phyloP scores from a whole-genome alignment of 2,797 vertebrate species.

The Phataginus tricuspis region DNA sequence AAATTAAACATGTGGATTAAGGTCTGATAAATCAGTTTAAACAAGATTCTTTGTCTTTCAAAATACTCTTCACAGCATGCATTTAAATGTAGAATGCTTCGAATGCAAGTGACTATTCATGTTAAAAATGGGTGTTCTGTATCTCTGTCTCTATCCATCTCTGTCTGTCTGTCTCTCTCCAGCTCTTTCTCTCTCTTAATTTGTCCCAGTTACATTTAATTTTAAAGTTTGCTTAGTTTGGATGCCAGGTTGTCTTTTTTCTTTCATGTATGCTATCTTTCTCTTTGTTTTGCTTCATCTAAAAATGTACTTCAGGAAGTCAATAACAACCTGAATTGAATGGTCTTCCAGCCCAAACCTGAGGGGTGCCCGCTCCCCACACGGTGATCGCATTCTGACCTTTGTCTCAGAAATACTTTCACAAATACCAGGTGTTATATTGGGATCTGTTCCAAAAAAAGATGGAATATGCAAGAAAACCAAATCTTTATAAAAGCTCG shows the following conservation, averaged over 20 bases:
- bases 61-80: not conserved
- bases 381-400: rapidly evolving
- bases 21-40: not conserved
- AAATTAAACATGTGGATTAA: not conserved
- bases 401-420: not conserved
- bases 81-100: not conserved
- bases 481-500: not conserved
- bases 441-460: not conserved
- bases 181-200: not conserved
- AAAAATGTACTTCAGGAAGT: not conserved
- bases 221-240: not conserved
- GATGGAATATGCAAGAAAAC: not conserved
- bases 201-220: not conserved
- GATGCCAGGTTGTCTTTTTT: not conserved
- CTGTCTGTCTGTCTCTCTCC: not conserved
- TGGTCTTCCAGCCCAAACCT: not conserved
- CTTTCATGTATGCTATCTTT: not conserved
- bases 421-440: rapidly evolving
- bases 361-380: rapidly evolving
- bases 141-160: not conserved
- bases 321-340: not conserved
- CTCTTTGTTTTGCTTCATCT: not conserved
- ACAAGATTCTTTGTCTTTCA: not conserved
- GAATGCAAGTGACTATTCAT: rapidly evolving
- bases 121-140: not conserved